These are phyloP conservation scores for Lasioglossum zephyrum DNA, from an alignment of 2,888 invertebrate genomes.

Conservation along the genomic window DNA sequence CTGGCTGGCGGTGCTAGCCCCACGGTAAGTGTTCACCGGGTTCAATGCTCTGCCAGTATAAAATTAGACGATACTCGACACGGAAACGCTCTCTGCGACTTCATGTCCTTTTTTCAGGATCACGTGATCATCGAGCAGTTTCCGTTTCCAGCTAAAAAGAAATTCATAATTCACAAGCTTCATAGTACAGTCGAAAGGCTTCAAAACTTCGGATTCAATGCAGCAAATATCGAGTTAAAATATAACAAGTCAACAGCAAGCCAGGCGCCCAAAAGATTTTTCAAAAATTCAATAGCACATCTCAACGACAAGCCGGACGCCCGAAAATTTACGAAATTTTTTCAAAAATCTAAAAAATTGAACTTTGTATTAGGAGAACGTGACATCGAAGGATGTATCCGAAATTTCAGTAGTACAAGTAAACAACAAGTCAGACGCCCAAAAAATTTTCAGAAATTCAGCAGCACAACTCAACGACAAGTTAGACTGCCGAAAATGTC, in stretches of 20 bases:
- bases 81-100: constrained; percentile 5
- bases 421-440: too few relatives aligned
- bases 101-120: not conserved
- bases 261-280: too few relatives aligned
- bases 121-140: not conserved
- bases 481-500: too few relatives aligned
- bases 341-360: too few relatives aligned
- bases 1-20: not conserved
- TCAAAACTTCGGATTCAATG: not conserved
- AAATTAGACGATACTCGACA: constrained; percentile 26
- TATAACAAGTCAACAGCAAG: not conserved
- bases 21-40: not conserved
- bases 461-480: too few relatives aligned
- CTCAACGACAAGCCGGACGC: too few relatives aligned
- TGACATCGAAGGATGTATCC: too few relatives aligned
- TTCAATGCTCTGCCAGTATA: not conserved
- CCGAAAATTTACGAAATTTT: too few relatives aligned
- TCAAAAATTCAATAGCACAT: too few relatives aligned
- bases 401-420: too few relatives aligned
- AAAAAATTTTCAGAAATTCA: too few relatives aligned
- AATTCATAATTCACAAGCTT: not conserved
- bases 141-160: not conserved
- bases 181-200: not conserved
- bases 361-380: too few relatives aligned
- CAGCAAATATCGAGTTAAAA: not conserved